phyloP scores from a whole-genome alignment of 2,888 invertebrate genomes.

The Platycheirus rosarum region DNA sequence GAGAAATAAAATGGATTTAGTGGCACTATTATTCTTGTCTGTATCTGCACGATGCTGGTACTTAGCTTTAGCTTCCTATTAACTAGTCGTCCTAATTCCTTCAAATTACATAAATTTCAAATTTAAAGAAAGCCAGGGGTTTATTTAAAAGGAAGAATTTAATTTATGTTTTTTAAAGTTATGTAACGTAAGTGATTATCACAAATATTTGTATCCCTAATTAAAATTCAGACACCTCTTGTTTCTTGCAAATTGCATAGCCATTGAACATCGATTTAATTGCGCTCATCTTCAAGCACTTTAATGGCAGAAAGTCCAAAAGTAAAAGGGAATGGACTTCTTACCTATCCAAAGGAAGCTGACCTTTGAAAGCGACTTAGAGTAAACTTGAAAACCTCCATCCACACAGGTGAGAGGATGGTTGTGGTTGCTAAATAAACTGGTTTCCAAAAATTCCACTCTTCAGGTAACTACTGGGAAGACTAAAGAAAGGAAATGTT shows the following conservation, averaged over 20 bases:
- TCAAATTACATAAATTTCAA: no score
- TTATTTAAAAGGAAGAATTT: no score
- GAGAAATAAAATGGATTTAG: no score
- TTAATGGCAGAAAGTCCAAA: conserved; percentile 28
- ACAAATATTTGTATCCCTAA: no score
- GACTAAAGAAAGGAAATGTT: conserved; percentile 13
- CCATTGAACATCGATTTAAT: conserved; percentile 37
- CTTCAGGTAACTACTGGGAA: conserved; percentile 12
- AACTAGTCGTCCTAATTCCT: no score
- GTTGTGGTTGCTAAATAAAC: conserved; percentile 12
- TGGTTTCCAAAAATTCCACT: conserved; percentile 14
- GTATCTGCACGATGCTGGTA: no score
- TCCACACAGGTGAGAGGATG: conserved; percentile 30
- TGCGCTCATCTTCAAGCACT: not conserved
- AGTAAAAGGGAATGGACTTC: conserved; percentile 45
- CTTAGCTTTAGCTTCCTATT: no score
- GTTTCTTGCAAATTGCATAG: conserved; percentile 7
- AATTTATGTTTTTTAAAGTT: no score
- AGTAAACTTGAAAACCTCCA: conserved; percentile 18
- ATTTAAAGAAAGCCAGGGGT: no score
- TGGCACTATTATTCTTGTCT: no score
- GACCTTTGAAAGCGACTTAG: conserved; percentile 37
- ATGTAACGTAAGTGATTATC: no score
- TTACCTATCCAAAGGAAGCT: conserved; percentile 2
- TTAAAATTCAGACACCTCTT: not conserved